Percentiles rank a stretch among this genome's conserved stretches.
Conservation (phyloP, 2,888 invertebrate genomes). For the Ormia ochracea region DNA sequence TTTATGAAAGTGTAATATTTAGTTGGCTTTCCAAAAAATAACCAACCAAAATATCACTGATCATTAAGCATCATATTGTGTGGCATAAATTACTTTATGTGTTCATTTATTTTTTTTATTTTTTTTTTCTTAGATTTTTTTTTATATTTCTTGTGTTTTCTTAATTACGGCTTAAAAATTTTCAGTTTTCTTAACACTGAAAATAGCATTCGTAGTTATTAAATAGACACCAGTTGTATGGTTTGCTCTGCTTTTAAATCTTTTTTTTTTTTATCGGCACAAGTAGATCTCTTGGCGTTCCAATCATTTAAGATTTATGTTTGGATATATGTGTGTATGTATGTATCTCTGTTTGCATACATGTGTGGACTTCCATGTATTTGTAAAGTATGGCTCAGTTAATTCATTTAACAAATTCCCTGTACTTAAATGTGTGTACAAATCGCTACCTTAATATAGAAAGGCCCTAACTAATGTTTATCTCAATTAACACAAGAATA, state of each 20-base stretch:
- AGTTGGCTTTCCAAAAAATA: constrained; percentile 39
- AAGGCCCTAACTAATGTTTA: no score
- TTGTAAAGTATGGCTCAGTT: no score
- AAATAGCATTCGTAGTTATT: constrained; percentile 16
- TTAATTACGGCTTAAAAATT: background rate
- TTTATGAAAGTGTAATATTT: constrained; percentile 57
- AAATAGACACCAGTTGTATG: background rate
- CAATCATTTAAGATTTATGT: background rate
- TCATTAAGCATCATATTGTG: constrained; percentile 43
- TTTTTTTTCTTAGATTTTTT: constrained; percentile 7
- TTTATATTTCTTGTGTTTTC: constrained; percentile 1
- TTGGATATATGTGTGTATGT: no score
- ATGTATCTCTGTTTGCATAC: no score
- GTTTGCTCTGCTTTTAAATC: constrained; percentile 6
- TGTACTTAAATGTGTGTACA: no score
- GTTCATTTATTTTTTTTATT: constrained; percentile 7
- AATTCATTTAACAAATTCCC: no score
- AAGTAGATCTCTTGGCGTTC: background rate
- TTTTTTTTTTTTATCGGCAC: background rate
- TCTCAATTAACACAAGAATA: no score
- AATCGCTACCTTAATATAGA: no score
- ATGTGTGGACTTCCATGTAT: no score
- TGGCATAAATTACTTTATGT: constrained; percentile 14
- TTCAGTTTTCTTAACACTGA: background rate
- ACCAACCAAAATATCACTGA: constrained; percentile 32